Percentiles rank a stretch among this genome's conserved stretches.
Evolutionary conservation across 37 sponge, comb jelly and placozoan genomes (phyloP).

Genomic region (Aphrocallistes beatrix): DNA sequence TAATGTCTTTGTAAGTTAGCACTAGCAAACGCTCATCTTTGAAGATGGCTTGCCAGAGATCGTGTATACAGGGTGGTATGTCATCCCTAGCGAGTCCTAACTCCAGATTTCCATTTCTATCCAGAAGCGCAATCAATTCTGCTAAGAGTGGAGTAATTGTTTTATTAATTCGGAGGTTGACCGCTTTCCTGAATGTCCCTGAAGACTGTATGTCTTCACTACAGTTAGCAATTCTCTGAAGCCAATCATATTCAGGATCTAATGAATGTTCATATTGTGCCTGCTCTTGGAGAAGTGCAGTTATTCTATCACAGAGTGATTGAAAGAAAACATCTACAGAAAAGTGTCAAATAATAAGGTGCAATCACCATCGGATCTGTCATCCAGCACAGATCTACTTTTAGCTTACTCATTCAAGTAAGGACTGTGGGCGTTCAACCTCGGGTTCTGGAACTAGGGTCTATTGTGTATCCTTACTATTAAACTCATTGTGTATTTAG

Average conservation of each 20-base stretch:
- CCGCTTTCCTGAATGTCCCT: not conserved
- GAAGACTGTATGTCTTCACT: constrained; percentile 8
- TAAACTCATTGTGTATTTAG: too few relatives aligned
- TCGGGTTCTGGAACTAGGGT: too few relatives aligned
- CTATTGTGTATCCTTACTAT: too few relatives aligned
- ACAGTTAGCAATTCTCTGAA: not conserved
- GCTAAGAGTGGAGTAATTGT: not conserved
- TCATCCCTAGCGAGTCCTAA: not conserved
- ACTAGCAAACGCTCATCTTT: not conserved
- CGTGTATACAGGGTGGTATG: not conserved
- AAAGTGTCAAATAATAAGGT: too few relatives aligned
- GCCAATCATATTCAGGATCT: not conserved
- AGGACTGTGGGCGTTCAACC: too few relatives aligned
- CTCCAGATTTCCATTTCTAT: constrained; percentile 18
- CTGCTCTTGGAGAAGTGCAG: not conserved
- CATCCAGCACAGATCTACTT: too few relatives aligned
- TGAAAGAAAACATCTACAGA: too few relatives aligned
- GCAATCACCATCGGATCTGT: too few relatives aligned
- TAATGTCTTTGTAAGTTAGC: not conserved
- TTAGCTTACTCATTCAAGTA: too few relatives aligned
- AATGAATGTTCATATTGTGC: not conserved
- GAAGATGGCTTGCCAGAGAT: not conserved
- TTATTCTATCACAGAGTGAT: not conserved
- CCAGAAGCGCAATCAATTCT: not conserved
- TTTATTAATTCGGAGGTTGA: constrained; percentile 10